Evolutionary conservation across 1,140 invertebrate species (phyloP).

Genomic region (Cotesia chilonis): DNA sequence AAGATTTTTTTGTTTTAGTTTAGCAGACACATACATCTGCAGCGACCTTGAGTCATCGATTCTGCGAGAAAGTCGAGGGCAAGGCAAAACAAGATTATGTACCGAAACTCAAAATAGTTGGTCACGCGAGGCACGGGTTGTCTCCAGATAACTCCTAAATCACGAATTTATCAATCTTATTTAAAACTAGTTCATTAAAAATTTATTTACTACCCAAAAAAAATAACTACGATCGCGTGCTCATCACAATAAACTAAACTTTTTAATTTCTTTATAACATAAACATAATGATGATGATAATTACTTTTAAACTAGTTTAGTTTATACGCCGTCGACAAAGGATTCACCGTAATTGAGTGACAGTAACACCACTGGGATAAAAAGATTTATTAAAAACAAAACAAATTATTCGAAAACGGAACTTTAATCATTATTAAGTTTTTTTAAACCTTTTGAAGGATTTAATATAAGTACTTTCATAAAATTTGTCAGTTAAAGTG

Average conservation of each 20-base stretch:
- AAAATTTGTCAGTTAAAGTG: too few relatives aligned
- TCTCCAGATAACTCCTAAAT: constrained; percentile 20
- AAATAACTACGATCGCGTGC: neutral
- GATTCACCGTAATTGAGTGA: too few relatives aligned
- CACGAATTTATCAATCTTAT: neutral
- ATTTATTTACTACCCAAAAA: neutral
- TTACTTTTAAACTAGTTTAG: neutral
- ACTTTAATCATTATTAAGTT: too few relatives aligned
- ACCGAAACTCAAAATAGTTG: constrained; percentile 37
- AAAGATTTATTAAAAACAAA: too few relatives aligned
- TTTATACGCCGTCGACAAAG: too few relatives aligned
- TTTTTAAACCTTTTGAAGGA: too few relatives aligned
- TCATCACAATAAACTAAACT: neutral
- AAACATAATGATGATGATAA: constrained; percentile 2
- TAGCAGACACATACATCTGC: constrained; percentile 34
- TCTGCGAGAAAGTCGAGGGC: constrained; percentile 32
- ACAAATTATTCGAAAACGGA: too few relatives aligned
- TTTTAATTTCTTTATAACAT: neutral
- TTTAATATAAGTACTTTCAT: too few relatives aligned
- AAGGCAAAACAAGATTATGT: constrained; percentile 14
- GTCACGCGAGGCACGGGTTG: constrained; percentile 47
- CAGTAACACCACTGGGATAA: too few relatives aligned
- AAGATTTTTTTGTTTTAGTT: constrained; percentile 8
- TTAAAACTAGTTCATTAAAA: neutral
- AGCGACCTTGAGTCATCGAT: constrained; percentile 50